Conservation (phyloP, 64 coral and sea anemone species). For the Dendrophyllia cribrosa region DNA sequence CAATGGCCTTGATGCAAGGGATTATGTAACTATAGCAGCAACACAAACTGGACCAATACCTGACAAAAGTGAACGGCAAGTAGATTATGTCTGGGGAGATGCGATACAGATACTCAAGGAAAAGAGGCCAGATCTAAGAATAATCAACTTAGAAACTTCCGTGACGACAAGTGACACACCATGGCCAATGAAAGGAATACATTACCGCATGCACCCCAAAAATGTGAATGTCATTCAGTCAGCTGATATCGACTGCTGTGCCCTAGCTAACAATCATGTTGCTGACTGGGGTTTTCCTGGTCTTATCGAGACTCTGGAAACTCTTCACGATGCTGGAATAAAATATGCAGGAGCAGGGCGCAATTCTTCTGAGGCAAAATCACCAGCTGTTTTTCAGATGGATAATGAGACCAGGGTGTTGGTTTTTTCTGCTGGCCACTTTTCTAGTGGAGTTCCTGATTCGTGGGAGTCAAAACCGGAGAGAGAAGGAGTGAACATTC, state of each 20-base stretch:
- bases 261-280: constrained; percentile 91
- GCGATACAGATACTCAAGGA: constrained; percentile 77
- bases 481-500: constrained; percentile 76
- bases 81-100: constrained; percentile 87
- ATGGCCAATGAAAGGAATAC: constrained; percentile 90
- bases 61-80: constrained; percentile 54
- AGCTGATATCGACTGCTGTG: constrained; percentile 83
- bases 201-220: constrained; percentile 91
- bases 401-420: constrained; percentile 47
- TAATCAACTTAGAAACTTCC: constrained; percentile 95
- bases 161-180: constrained; percentile 74
- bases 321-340: constrained; percentile 61
- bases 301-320: constrained; percentile 69
- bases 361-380: constrained; percentile 58
- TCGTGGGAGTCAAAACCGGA: constrained; percentile 56
- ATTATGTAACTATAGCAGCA: constrained; percentile 82
- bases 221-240: constrained; percentile 85
- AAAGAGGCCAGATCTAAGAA: constrained; percentile 78
- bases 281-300: constrained; percentile 91
- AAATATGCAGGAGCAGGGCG: constrained; percentile 81
- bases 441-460: constrained; percentile 87
- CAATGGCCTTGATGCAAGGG: constrained; percentile 84
- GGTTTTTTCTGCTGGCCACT: constrained; percentile 82
- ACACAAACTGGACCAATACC: constrained; percentile 80
- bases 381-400: constrained; percentile 79